Evolutionary conservation across 2,888 invertebrate species (phyloP), one percentile per base, ranked within the genome.

Genomic region (Chymomyza procnemis): DNA sequence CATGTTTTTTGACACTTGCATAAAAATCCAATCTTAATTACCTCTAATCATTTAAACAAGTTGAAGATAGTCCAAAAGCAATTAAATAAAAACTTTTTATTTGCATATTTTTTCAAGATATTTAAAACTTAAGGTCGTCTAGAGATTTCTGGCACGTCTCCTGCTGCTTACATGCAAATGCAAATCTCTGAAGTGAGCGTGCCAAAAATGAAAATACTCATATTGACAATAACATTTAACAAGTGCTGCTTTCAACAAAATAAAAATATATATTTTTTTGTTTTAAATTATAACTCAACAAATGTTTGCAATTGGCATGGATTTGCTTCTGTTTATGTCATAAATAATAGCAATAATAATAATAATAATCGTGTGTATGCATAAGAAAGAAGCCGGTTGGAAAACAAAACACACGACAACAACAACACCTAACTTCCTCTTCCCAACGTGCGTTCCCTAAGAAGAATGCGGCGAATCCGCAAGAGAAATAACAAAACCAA

Each of bases 291-390:
- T 68, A 62, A 59, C 46, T n/a, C 50, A 6, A 21, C 56, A 59
- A 57, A 55, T 58, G 61, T 50, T 58, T 64, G 59, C 69, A 72
- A 67, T 67, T 74, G 58, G 50, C 47, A 12, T 41, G 47, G 47
- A n/a, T n/a, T n/a, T n/a, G n/a, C 60, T 6, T 60, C 47, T 48
- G 58, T 57, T 54, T 46, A 18, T 57, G 54, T 56, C 22, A 21
- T n/a, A 55, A 57, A 61, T 5, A 12, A 30, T 6, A 63, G 63
- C 22, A 63, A 60, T n/a, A n/a, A n/a, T n/a, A n/a, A n/a, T n/a
- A n/a, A n/a, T n/a, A n/a, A 8, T 61, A 34, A 54, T 60, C 58
- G 48, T 47, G 19, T 63, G 55, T 58, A 34, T 56, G 61, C 46
- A 16, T 19, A 47, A 62, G 41, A 55, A 47, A 62, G 41, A 55